Evolutionary conservation across 2,888 invertebrate genomes (phyloP), one percentile per base, ranked within the genome.

Genomic region (Carcina quercana): DNA sequence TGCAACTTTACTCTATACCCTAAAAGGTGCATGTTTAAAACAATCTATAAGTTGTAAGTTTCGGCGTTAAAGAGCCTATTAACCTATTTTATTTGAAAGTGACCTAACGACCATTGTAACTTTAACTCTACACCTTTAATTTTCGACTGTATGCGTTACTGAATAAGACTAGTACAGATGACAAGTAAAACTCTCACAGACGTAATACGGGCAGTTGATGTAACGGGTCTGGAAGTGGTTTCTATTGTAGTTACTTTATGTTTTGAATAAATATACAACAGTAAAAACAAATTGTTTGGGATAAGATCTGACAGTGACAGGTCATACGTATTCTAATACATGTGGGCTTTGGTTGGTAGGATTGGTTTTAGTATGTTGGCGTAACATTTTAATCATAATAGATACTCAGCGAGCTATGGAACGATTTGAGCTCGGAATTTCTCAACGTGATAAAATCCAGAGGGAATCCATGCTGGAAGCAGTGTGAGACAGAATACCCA

Each of bases 81-180:
- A 79, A 75, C 78, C 78, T 69, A 78, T 74, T 73, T 79, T 62
- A 74, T 74, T 74, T 66, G 71, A 76, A 73, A 78, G 75, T 73
- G 60, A 58, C 62, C 56, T 55, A 40, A 50, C 55, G 45, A 48
- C 44, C 50, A 50, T 49, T 43, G 17, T 42, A 38, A 43, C 43
- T 35, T 42, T 30, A 3, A 17, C 33, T n/a, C 6, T 13, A 5
- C 22, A 14, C 28, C 15, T 26, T 21, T 35, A 22, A 52, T 34
- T 47, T 35, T 45, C 11, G 30, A 28, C 49, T 44, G 38, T 62
- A 50, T 31, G 0, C 3, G 24, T 12, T 5, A 11, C 3, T 14
- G 1, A 12, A 24, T 44, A 45, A 43, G 34, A 25, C 17, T 24
- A 27, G 33, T 19, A 33, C 32, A 40, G 31, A 38, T 10, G 13